These are phyloP conservation scores for Meghimatium bilineatum DNA, from an alignment of 2,888 invertebrate species.

Conservation along the genomic window DNA sequence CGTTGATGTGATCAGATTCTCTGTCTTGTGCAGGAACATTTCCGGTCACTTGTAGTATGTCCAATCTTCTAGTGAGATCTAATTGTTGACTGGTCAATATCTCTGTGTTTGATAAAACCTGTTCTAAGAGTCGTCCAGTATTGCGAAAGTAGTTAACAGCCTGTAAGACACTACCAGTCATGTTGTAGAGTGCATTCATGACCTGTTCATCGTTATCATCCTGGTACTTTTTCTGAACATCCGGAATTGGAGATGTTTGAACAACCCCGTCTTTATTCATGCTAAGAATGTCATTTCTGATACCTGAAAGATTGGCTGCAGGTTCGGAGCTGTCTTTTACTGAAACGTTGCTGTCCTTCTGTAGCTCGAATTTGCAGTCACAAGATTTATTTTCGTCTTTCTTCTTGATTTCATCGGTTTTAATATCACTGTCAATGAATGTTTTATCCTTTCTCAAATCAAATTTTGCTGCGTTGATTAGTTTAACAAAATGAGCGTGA, in stretches of 20 bases:
- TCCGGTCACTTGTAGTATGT: neutral
- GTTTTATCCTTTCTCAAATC: neutral
- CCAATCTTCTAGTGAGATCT: neutral
- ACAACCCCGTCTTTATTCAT: neutral
- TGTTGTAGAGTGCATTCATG: slow-evolving; percentile 57
- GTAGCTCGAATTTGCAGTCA: neutral
- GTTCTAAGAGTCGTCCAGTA: slow-evolving; percentile 61
- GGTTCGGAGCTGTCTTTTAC: neutral
- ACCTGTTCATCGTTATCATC: slow-evolving; percentile 52
- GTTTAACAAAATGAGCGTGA: slow-evolving; percentile 39
- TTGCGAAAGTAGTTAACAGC: slow-evolving; percentile 63
- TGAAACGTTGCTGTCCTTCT: neutral
- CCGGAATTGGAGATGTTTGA: neutral
- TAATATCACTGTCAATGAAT: neutral
- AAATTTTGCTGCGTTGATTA: slow-evolving; percentile 36
- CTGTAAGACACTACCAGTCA: slow-evolving; percentile 64
- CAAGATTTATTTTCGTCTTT: neutral
- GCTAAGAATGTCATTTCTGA: neutral
- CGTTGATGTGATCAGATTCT: slow-evolving; percentile 14
- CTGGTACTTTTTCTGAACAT: slow-evolving; percentile 3
- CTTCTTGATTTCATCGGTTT: neutral
- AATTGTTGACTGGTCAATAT: slow-evolving; percentile 61
- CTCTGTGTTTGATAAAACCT: slow-evolving; percentile 64
- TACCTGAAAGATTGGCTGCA: neutral
- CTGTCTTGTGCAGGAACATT: neutral